Evolutionary conservation across 2,797 vertebrate species (phyloP), one percentile per base, ranked within the genome.

Genomic region (Leucoraja ocellata): DNA sequence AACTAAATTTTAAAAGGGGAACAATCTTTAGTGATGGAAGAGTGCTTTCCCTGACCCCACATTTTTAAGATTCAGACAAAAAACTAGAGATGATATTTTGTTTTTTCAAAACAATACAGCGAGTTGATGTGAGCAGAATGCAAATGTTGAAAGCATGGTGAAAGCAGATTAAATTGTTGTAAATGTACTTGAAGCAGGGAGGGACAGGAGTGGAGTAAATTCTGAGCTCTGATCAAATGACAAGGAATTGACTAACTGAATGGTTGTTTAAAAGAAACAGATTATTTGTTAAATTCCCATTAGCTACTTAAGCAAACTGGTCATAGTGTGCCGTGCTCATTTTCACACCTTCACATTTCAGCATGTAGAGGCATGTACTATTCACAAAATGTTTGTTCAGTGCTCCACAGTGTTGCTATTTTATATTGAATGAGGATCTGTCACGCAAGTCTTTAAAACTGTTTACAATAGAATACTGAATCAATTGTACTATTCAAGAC

Each of bases 311-410:
- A 18, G 14, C n/a, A 88, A 88, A 88, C 16, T 23, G 28, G 13
- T 63, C 10, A 28, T 1, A 63, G n/a, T 21, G 18, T 88, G 68
- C 61, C 61, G 84, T 88, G 84, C 6, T 88, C 14, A 68, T 88
- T 88, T 88, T 68, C 84, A 88, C 84, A 88, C 63, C 32, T 88
- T 36, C 84, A 88, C 61, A 68, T 32, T 88, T 88, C 84, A 68
- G 16, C 84, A 36, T 18, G 61, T 63, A 54, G 9, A 36, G 61
- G 65, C 16, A 18, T 25, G 16, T 0, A 63, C 36, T 32, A 16
- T 88, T 68, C 84, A 86, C 83, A 86, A 86, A 86, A 14, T 86
- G 25, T 78, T 61, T 86, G 58, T 86, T 86, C 11, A n/a, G 5
- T 68, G 16, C n/a, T 88, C 58, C 9, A 32, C 9, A 32, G n/a